A percentile compares a stretch with the other conserved stretches of the same genome.
These are phyloP conservation scores for Drosophila lacertosa DNA, from an alignment of 1,140 invertebrate genomes.

Conservation along the genomic window DNA sequence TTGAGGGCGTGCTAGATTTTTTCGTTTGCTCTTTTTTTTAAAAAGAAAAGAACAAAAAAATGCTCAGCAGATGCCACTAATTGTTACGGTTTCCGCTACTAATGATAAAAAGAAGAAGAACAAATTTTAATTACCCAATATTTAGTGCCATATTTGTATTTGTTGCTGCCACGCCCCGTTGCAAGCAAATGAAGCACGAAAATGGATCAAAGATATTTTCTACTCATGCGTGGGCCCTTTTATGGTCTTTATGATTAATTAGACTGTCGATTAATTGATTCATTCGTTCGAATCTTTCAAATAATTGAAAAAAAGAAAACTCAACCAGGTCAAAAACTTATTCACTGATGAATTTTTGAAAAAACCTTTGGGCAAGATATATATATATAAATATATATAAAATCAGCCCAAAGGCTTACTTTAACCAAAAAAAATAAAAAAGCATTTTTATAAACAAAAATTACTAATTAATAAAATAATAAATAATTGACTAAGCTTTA, in stretches of 20 bases:
- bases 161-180: slow-evolving; percentile 45
- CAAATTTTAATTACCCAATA: slow-evolving; percentile 73
- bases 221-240: slow-evolving; percentile 51
- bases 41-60: not conserved
- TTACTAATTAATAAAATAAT: no score
- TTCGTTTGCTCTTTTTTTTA: slow-evolving; percentile 10
- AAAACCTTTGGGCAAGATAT: no score
- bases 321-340: not conserved
- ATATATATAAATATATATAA: no score
- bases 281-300: slow-evolving; percentile 4
- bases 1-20: slow-evolving; percentile 57
- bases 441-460: no score
- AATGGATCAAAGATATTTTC: slow-evolving; percentile 36
- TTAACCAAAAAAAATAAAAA: no score
- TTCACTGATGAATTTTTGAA: no score
- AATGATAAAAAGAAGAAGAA: slow-evolving; percentile 5
- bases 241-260: slow-evolving; percentile 58
- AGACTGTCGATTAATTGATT: slow-evolving; percentile 33
- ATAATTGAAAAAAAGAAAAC: not conserved
- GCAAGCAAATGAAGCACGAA: slow-evolving; percentile 61
- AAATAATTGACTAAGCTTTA: no score
- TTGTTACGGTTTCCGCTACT: slow-evolving; percentile 69
- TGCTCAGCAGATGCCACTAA: slow-evolving; percentile 39
- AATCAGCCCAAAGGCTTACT: no score
- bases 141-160: slow-evolving; percentile 61